Base-by-base conservation (phyloP, 2,113 vertebrate species). In the human (Homo sapiens) region DNA sequence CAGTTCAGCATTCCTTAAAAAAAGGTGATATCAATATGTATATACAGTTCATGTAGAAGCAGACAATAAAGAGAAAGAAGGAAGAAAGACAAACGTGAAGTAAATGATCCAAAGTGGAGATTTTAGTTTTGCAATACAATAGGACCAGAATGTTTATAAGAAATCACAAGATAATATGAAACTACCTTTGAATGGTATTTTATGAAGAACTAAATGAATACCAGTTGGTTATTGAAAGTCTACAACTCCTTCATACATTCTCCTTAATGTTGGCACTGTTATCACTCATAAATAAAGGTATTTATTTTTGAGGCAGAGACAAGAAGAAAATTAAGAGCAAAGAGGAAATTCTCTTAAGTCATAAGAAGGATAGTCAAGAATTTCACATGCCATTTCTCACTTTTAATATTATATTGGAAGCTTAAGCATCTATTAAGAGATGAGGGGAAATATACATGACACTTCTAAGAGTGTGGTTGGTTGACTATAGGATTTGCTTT, bases 261-360 rank as follows among this genome's bases (percentile, higher is more conserved):
- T 16, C 2, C 1, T 68, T 25, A 50, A 55, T 1, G 2, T 27
- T 32, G n/a, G 2, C 9, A 73, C 13, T 73, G 2, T 72, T 82
- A 25, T 13, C 5, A 20, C 23, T 66, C 2, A 0, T n/a, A 45
- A 64, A 32, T 18, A 2, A 43, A 59, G 32, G 4, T 3, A 7
- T 30, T 30, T 50, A 11, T 81, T 3, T 79, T 32, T 40, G 35
- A 83, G 23, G 32, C 17, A 38, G 0, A 76, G 10, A 10, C 0
- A 66, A 35, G 5, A 89, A 40, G 27, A 89, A 89, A 86, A n/a
- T 30, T 18, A 83, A 3, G 2, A 72, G 20, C 9, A 3, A 92
- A 59, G 25, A 78, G 1, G 12, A 22, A 64, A 61, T 59, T 78
- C 3, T 59, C 1, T 90, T 52, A 68, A 17, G 20, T 68, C 4